Evolutionary conservation across 1,140 invertebrate species (phyloP).

Genomic region (Drosophila melanogaster): Release_6_plus_ISO1_MT NT_033777.3:15615001-15615500

Average conservation of each 20-base stretch:
- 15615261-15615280: constrained; percentile 10
- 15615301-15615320: constrained; percentile 78
- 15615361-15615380: constrained; percentile 47
- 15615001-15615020: constrained; percentile 73
- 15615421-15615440: constrained; percentile 68
- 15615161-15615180: constrained; percentile 69
- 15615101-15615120: constrained; percentile 66
- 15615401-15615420: constrained; percentile 8
- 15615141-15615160: constrained; percentile 50
- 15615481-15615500: not conserved
- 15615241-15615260: constrained; percentile 4
- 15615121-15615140: constrained; percentile 23
- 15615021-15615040: constrained; percentile 81
- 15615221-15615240: constrained; percentile 12
- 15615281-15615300: constrained; percentile 53
- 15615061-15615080: constrained; percentile 7
- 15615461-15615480: not conserved
- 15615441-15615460: constrained; percentile 70
- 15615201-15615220: constrained; percentile 29
- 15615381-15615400: constrained; percentile 23
- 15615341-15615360: constrained; percentile 68
- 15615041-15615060: constrained; percentile 46
- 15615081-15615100: constrained; percentile 62
- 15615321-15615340: constrained; percentile 79
- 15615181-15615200: constrained; percentile 57